A percentile compares a stretch with the other conserved stretches of the same genome.
Evolutionary conservation across 2,888 invertebrate species (phyloP).

Genomic region (Pseudolycoriella hygida): DNA sequence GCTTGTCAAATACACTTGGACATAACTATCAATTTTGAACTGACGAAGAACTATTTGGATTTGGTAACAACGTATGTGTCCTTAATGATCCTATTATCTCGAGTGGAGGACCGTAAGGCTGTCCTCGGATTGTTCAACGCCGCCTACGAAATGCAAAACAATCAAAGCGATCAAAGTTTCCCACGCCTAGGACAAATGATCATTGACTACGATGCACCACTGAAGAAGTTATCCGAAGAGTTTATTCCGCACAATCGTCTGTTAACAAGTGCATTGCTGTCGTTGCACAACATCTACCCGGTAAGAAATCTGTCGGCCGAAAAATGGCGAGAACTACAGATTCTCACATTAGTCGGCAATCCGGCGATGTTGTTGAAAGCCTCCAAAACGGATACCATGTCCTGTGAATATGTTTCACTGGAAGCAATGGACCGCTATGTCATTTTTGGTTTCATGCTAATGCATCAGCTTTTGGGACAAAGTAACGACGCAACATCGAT

Average conservation of each 20-base stretch:
- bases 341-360: slow-evolving; percentile 78
- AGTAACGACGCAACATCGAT: slow-evolving; percentile 66
- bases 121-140: slow-evolving; percentile 94
- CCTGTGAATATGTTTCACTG: slow-evolving; percentile 91
- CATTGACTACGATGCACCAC: slow-evolving; percentile 88
- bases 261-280: slow-evolving; percentile 69
- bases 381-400: slow-evolving; percentile 87
- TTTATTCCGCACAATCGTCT: slow-evolving; percentile 87
- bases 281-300: slow-evolving; percentile 73
- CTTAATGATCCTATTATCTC: slow-evolving; percentile 90
- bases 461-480: slow-evolving; percentile 74
- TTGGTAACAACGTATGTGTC: slow-evolving; percentile 86
- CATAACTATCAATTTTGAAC: slow-evolving; percentile 87
- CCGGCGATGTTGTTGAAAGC: slow-evolving; percentile 90
- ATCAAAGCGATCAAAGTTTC: slow-evolving; percentile 77
- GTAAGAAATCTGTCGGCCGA: slow-evolving; percentile 84
- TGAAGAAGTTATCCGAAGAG: slow-evolving; percentile 91
- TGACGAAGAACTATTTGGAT: slow-evolving; percentile 91
- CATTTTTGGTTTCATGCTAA: slow-evolving; percentile 81
- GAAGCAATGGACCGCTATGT: slow-evolving; percentile 96
- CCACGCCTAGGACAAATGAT: slow-evolving; percentile 95
- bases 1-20: slow-evolving; percentile 90
- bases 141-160: slow-evolving; percentile 91
- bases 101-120: slow-evolving; percentile 95
- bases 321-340: slow-evolving; percentile 84